A percentile compares a stretch with the other conserved stretches of the same genome.
phyloP scores from a whole-genome alignment of 2,797 vertebrate genomes.

The Agapornis canus region DNA sequence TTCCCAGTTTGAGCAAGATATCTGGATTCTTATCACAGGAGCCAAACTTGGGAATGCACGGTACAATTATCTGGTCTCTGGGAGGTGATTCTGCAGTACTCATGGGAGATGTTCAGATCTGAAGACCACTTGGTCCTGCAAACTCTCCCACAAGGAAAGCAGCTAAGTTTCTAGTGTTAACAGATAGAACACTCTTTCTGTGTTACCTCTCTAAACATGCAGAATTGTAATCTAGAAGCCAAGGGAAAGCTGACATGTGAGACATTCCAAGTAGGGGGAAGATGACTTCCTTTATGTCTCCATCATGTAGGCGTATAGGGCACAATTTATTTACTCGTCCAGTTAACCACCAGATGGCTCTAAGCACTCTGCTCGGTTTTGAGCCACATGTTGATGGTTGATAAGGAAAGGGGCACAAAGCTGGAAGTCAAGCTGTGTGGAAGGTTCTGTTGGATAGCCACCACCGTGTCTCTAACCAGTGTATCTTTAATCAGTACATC shows the following conservation, averaged over 20 bases:
- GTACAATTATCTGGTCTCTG: not conserved
- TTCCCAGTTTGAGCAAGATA: not conserved
- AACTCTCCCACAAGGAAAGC: not conserved
- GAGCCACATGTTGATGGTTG: not conserved
- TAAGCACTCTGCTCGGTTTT: not conserved
- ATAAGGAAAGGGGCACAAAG: not conserved
- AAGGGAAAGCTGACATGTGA: not conserved
- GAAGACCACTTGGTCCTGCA: not conserved
- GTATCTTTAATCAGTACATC: not conserved
- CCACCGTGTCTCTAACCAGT: not conserved
- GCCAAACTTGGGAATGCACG: not conserved
- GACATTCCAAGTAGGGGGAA: not conserved
- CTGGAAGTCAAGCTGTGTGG: not conserved
- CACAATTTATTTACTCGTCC: not conserved
- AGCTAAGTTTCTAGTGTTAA: not conserved
- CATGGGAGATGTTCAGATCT: not conserved
- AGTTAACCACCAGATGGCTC: not conserved
- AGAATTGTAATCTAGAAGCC: not conserved
- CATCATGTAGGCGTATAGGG: not conserved
- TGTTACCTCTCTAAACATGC: not conserved
- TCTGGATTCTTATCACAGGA: not conserved
- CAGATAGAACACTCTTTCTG: not conserved
- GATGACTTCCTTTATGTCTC: not conserved
- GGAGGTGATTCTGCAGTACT: not conserved
- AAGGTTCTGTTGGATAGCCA: not conserved